Evolutionary conservation across 2,797 vertebrate genomes (phyloP), one percentile per base, ranked within the genome.

Genomic region (Delichon dasypus): DNA sequence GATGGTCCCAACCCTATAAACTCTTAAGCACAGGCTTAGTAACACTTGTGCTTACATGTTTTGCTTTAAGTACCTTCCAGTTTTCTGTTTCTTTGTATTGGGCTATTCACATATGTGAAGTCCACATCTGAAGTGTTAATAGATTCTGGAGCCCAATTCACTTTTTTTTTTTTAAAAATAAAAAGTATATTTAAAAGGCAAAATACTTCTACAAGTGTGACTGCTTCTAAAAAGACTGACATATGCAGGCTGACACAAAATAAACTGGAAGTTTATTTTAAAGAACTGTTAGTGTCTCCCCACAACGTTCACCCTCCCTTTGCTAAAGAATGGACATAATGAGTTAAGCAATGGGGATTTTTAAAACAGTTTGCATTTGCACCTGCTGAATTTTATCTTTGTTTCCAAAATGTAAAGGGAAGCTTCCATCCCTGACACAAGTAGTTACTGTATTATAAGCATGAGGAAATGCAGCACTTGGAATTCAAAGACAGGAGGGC

Each of bases 241-340:
- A 88, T 53, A 76, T 15, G 86, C 67, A 97, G 85, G 78, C 45
- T 94, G 95, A 95, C 80, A 85, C 61, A 85, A 94, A 79, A 85
- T 61, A 85, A 94, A 79, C 73, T 18, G 18, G 6, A 80, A 91
- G 72, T 54, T 87, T 75, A 76, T 94, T 94, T 92, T 88, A 83
- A 92, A 96, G 90, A 89, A 40, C n/a, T 5, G 2, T n/a, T 53
- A 54, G 40, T 16, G 32, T 48, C 50, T 92, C 50, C 57, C 34
- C 30, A 9, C 36, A 79, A 57, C 1, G 19, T 34, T 64, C 64
- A 76, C n/a, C 34, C 36, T 84, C 26, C 48, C 64, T 90, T 76
- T 57, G 48, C 60, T 57, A 70, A 89, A 83, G 45, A 84, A 88
- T 30, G 80, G 76, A 94, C 76, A 81, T 30, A 70, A 23, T 67